phyloP scores from a whole-genome alignment of 2,888 invertebrate genomes.

The Limenitis arthemis region DNA sequence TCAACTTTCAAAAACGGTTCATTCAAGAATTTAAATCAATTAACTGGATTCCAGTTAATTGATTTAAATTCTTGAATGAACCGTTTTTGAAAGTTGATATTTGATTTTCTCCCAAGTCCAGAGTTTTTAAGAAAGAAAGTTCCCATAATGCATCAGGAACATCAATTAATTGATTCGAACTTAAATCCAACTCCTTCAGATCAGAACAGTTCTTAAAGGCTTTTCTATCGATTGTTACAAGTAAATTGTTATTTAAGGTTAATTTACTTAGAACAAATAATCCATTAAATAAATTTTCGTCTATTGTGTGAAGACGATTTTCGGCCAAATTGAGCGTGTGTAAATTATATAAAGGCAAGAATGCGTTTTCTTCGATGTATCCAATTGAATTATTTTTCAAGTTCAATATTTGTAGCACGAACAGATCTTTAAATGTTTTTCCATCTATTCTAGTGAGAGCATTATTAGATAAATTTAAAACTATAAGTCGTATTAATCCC shows the following conservation, averaged over 20 bases:
- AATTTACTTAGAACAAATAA: slow-evolving; percentile 87
- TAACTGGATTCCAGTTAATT: too few relatives aligned
- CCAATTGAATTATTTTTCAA: slow-evolving; percentile 90
- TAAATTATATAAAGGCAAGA: slow-evolving; percentile 89
- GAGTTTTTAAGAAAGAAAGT: slow-evolving; percentile 85
- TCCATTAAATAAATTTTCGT: slow-evolving; percentile 86
- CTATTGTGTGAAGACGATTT: slow-evolving; percentile 86
- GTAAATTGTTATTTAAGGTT: slow-evolving; percentile 88
- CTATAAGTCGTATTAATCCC: slow-evolving; percentile 87
- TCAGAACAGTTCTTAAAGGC: slow-evolving; percentile 92
- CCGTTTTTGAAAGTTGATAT: slow-evolving; percentile 87
- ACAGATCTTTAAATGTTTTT: slow-evolving; percentile 88
- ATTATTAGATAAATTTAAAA: slow-evolving; percentile 89
- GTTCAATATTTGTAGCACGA: slow-evolving; percentile 88
- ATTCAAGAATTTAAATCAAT: slow-evolving; percentile 87
- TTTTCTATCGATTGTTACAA: slow-evolving; percentile 82
- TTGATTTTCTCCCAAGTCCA: slow-evolving; percentile 94
- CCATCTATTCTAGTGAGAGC: slow-evolving; percentile 87
- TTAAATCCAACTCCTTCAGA: slow-evolving; percentile 89
- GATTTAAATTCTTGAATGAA: slow-evolving; percentile 87
- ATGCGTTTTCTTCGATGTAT: slow-evolving; percentile 91
- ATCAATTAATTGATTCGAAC: slow-evolving; percentile 86
- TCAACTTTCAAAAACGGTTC: slow-evolving; percentile 86
- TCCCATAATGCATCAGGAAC: slow-evolving; percentile 89
- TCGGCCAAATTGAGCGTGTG: slow-evolving; percentile 92